Evolutionary conservation across 1,140 invertebrate genomes (phyloP).

Genomic region (Heliconius hewitsoni): DNA sequence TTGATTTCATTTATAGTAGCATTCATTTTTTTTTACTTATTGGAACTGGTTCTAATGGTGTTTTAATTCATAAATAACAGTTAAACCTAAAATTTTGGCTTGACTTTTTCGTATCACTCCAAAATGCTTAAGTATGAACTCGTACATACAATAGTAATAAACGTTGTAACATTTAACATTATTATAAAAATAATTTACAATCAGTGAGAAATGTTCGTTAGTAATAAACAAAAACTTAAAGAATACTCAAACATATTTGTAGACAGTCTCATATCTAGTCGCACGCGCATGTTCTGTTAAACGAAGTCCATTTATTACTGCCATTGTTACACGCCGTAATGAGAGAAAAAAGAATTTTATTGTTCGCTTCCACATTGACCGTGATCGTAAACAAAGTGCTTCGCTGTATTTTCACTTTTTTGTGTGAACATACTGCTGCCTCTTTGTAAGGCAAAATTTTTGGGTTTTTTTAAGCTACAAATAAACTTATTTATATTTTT

Average conservation of each 20-base stretch:
- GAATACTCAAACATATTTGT: slow-evolving; percentile 5
- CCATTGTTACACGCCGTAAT: slow-evolving; percentile 51
- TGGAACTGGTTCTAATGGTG: no score
- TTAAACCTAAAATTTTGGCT: no score
- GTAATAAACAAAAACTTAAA: neutral
- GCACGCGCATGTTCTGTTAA: slow-evolving; percentile 34
- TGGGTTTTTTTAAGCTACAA: slow-evolving; percentile 23
- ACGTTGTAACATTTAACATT: neutral
- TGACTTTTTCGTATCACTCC: no score
- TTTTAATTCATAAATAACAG: no score
- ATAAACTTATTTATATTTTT: neutral
- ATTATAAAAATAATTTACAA: no score
- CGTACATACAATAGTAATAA: neutral
- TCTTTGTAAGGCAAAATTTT: slow-evolving; percentile 32
- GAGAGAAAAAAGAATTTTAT: slow-evolving; percentile 53
- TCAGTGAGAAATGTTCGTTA: neutral
- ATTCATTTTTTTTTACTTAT: no score
- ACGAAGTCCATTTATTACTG: slow-evolving; percentile 49
- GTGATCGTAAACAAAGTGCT: slow-evolving; percentile 46
- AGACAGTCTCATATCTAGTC: slow-evolving; percentile 21
- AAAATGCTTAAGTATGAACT: neutral
- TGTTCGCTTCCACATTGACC: slow-evolving; percentile 48
- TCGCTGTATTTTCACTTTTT: slow-evolving; percentile 40
- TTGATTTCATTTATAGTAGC: no score
- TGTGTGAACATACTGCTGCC: slow-evolving; percentile 26